Percentiles rank a stretch among this genome's conserved stretches.
phyloP scores from a whole-genome alignment of 2,797 vertebrate species.

The Octomys mimax region DNA sequence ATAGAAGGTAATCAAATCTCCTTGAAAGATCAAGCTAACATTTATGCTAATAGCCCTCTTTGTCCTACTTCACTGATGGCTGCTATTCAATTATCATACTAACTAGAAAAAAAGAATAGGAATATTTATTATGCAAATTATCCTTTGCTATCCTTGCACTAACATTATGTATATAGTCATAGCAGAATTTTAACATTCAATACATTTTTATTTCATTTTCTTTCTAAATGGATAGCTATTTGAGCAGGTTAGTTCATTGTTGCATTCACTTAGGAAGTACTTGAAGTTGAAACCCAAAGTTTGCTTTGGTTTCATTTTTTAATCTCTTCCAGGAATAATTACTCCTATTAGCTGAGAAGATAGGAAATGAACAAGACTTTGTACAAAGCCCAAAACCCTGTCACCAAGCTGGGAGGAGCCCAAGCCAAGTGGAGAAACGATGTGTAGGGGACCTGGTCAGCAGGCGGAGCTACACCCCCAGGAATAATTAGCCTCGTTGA shows the following conservation, averaged over 20 bases:
- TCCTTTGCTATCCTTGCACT: conserved; percentile 59
- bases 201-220: conserved; percentile 57
- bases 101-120: conserved; percentile 61
- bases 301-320: conserved; percentile 44
- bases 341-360: conserved; percentile 12
- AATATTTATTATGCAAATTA: conserved; percentile 72
- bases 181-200: conserved; percentile 55
- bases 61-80: conserved; percentile 60
- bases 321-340: conserved; percentile 9
- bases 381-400: neutral
- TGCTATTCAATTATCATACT: conserved; percentile 73
- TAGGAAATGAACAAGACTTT: conserved; percentile 25
- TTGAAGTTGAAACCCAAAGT: conserved; percentile 4
- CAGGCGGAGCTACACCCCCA: neutral
- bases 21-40: conserved; percentile 59
- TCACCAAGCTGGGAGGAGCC: neutral
- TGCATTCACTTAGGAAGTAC: conserved; percentile 29
- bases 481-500: neutral
- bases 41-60: conserved; percentile 69
- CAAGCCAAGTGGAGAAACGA: neutral
- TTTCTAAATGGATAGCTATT: conserved; percentile 49
- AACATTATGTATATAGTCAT: conserved; percentile 47
- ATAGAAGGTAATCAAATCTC: conserved; percentile 61
- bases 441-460: neutral
- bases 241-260: neutral